Evolutionary conservation across 2,888 invertebrate species (phyloP).

Genomic region (Chrysina gloriosa): DNA sequence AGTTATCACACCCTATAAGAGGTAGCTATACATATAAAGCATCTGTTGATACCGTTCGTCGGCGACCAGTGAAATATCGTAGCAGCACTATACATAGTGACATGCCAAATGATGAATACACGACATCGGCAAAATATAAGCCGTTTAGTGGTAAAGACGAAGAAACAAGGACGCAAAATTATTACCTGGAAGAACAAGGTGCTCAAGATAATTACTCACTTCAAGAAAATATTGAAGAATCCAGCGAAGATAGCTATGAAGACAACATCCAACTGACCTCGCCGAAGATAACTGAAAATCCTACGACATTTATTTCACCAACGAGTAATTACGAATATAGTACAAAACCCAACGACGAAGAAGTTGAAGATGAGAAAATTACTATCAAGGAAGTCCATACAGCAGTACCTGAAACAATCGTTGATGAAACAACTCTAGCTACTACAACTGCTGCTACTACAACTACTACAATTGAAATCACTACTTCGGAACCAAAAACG

Average conservation of each 20-base stretch:
- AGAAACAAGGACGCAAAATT: neutral
- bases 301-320: constrained; percentile 13
- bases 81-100: neutral
- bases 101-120: neutral
- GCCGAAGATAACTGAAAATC: constrained; percentile 11
- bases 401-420: constrained; percentile 33
- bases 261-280: constrained; percentile 27
- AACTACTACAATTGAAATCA: constrained; percentile 49
- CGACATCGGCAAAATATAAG: neutral
- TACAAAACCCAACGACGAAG: constrained; percentile 1
- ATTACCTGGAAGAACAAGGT: constrained; percentile 7
- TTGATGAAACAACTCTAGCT: constrained; percentile 40
- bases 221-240: constrained; percentile 21
- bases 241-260: constrained; percentile 35
- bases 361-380: constrained; percentile 42
- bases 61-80: neutral
- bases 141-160: neutral
- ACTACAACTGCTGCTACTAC: constrained; percentile 45
- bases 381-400: constrained; percentile 48
- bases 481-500: constrained; percentile 56
- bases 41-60: neutral
- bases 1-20: constrained; percentile 16
- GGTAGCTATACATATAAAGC: constrained; percentile 25
- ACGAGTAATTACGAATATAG: neutral
- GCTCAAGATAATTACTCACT: constrained; percentile 24